Conservation (phyloP, 2,797 vertebrate species). For the Cetoscarus ocellatus region DNA sequence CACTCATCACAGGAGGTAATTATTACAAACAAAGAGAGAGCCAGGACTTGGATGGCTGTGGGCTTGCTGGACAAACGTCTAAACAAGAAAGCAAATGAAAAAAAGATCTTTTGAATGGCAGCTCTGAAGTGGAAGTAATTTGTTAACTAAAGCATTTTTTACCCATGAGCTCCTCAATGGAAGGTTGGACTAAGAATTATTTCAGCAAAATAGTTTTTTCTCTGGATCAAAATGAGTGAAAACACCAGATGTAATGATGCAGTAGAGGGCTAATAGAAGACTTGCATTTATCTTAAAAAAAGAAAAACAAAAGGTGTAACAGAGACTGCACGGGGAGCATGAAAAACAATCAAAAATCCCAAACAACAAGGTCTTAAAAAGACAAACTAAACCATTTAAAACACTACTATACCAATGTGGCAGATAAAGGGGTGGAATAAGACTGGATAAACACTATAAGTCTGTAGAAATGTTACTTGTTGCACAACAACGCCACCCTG, state of each 20-base stretch:
- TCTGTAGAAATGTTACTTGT: too few relatives aligned
- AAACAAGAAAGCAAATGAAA: conserved; percentile 2
- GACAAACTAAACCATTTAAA: too few relatives aligned
- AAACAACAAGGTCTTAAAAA: too few relatives aligned
- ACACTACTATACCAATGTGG: too few relatives aligned
- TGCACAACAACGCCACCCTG: too few relatives aligned
- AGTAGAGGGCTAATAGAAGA: background rate
- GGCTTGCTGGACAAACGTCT: background rate
- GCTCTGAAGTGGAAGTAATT: conserved; percentile 14
- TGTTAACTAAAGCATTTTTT: conserved; percentile 28
- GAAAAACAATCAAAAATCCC: too few relatives aligned
- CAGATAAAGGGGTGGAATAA: too few relatives aligned
- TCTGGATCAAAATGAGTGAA: background rate
- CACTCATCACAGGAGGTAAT: background rate
- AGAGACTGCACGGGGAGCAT: too few relatives aligned
- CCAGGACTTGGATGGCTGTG: conserved; percentile 1
- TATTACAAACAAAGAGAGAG: conserved; percentile 6
- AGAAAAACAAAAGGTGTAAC: too few relatives aligned
- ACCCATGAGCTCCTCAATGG: conserved; percentile 24
- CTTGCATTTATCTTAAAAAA: too few relatives aligned
- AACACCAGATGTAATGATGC: background rate
- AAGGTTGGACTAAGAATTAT: conserved; percentile 11
- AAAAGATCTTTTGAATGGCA: conserved; percentile 12
- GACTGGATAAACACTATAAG: too few relatives aligned
- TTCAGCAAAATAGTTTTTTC: conserved; percentile 38